Conservation (phyloP, 2,797 vertebrate genomes). For the Melanotaenia maccullochi region DNA sequence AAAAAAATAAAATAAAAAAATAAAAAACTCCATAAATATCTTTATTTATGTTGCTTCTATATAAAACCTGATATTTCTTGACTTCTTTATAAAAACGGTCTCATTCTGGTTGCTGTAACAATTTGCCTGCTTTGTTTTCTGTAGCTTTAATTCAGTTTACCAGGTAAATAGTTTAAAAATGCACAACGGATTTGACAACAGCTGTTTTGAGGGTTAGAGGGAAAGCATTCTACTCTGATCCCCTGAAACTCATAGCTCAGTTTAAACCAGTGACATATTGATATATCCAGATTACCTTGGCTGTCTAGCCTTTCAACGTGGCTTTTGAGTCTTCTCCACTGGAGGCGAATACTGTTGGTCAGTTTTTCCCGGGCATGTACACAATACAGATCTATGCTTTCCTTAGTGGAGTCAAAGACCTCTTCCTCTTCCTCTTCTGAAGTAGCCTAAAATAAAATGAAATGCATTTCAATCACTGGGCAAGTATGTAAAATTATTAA, state of each 20-base stretch:
- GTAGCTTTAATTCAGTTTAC: not conserved
- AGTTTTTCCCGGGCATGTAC: slow-evolving; percentile 91
- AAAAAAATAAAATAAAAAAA: not conserved
- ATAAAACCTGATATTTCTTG: not conserved
- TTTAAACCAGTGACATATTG: not conserved
- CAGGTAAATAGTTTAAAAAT: not conserved
- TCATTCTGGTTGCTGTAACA: not conserved
- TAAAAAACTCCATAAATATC: too few species aligned
- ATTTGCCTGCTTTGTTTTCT: not conserved
- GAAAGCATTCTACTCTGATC: not conserved
- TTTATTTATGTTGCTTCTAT: not conserved
- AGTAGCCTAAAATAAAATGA: slow-evolving; percentile 72
- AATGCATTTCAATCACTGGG: not conserved
- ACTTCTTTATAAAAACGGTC: not conserved
- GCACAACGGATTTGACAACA: not conserved
- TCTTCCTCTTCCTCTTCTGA: slow-evolving; percentile 89
- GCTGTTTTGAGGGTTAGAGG: not conserved
- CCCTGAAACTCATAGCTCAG: not conserved
- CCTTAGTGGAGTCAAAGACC: slow-evolving; percentile 85
- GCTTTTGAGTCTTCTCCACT: slow-evolving; percentile 94
- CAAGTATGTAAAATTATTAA: not conserved
- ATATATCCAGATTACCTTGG: slow-evolving; percentile 83
- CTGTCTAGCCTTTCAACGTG: slow-evolving; percentile 94
- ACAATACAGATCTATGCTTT: slow-evolving; percentile 89
- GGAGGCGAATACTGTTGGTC: slow-evolving; percentile 94